Evolutionary conservation across 2,888 invertebrate species (phyloP).

Genomic region (Mycogona germanica): DNA sequence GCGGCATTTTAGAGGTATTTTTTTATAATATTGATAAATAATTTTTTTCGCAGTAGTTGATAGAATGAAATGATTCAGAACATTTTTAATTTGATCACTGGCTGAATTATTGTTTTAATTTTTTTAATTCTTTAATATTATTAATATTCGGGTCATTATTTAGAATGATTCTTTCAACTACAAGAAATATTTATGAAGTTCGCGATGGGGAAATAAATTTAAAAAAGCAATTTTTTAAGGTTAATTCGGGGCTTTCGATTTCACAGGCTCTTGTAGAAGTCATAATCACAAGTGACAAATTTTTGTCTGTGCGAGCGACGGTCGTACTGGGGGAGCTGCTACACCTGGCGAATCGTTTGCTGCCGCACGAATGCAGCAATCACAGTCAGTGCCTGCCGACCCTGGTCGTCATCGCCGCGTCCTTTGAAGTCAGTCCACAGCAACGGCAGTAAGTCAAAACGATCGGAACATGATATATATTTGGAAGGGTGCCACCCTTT

Average conservation of each 20-base stretch:
- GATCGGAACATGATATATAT: not conserved
- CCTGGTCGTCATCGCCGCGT: conserved; percentile 62
- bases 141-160: too few relatives aligned
- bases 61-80: too few relatives aligned
- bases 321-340: conserved; percentile 65
- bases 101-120: conserved; percentile 8
- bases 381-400: conserved; percentile 71
- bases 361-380: conserved; percentile 77
- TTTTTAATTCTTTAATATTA: not conserved
- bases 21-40: too few relatives aligned
- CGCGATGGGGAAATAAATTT: too few relatives aligned
- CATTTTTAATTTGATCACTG: too few relatives aligned
- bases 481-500: too few relatives aligned
- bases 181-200: too few relatives aligned
- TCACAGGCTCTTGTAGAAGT: conserved; percentile 70
- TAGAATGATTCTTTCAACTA: too few relatives aligned
- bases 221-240: too few relatives aligned
- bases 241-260: conserved; percentile 2
- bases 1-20: conserved; percentile 57
- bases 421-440: conserved; percentile 21
- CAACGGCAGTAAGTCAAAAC: conserved; percentile 17
- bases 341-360: conserved; percentile 57
- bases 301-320: conserved; percentile 82
- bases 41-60: too few relatives aligned
- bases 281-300: conserved; percentile 74